A percentile compares a stretch with the other conserved stretches of the same genome.
phyloP scores from a whole-genome alignment of 2,113 vertebrate species.

The Neolamprologus tretocephalus region DNA sequence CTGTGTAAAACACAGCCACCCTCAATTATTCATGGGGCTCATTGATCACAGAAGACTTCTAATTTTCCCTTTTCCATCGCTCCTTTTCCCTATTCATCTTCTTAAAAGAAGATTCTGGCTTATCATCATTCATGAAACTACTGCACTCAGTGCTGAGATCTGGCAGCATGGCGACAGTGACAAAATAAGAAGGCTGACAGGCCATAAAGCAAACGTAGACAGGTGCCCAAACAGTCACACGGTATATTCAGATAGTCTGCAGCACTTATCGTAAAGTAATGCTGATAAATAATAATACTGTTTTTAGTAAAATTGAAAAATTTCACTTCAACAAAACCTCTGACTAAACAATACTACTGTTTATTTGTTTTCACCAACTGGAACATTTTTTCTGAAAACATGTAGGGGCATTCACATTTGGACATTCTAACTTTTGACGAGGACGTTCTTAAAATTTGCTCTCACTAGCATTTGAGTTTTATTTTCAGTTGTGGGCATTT shows the following conservation, averaged over 20 bases:
- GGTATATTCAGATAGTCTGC: neutral
- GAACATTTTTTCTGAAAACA: neutral
- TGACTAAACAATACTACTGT: neutral
- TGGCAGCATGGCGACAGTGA: neutral
- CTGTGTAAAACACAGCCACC: neutral
- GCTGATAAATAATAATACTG: neutral
- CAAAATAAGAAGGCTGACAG: neutral
- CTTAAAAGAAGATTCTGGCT: neutral
- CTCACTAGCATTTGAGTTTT: neutral
- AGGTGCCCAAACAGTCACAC: neutral
- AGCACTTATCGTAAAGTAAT: neutral
- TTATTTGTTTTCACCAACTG: neutral
- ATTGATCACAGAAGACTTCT: slow-evolving; percentile 34
- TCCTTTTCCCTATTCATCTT: neutral
- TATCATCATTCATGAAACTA: neutral
- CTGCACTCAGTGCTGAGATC: neutral
- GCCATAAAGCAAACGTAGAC: neutral
- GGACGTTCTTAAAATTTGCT: neutral
- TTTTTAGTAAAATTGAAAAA: neutral
- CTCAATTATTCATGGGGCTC: slow-evolving; percentile 56
- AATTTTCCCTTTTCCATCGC: neutral
- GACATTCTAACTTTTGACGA: neutral
- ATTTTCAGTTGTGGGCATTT: neutral
- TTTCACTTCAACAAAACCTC: neutral
- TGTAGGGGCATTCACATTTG: neutral